Evolutionary conservation across 2,888 invertebrate genomes (phyloP), one percentile per base, ranked within the genome.

Genomic region (Eretmocerus hayati): DNA sequence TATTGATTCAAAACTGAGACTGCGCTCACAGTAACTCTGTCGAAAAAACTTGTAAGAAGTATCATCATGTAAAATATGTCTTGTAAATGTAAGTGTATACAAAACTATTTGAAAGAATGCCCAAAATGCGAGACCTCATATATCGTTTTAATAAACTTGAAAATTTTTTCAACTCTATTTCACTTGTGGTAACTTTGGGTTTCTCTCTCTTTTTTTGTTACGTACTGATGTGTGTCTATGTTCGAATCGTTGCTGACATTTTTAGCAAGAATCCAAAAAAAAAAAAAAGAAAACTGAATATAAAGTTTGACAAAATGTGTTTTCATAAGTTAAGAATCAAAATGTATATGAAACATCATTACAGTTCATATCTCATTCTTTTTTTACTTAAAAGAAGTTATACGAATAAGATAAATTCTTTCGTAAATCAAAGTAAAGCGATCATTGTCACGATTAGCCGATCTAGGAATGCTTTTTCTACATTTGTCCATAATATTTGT

Each of bases 121-220:
- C 40, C 47, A 37, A 46, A 49, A 47, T 42, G 9, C 20, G 50
- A 44, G 46, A 53, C 44, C 46, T 15, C 47, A 38, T 42, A 26
- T 41, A 20, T 38, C 44, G 43, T 23, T 35, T 22, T 31, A 30
- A 26, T 26, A 22, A 22, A 48, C 18, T 42, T 38, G 36, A 5
- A 41, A 43, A 36, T 36, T 36, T 5, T 33, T 33, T 33, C 11
- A 11, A 11, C 26, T 26, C n/a, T 48, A n/a, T n/a, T n/a, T 49
- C 42, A 47, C 50, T 30, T 44, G 35, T 44, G 23, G 23, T 53
- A 53, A 50, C 36, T 38, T 44, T 18, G 19, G 31, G 13, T 33
- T 26, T 52, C 43, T 48, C 50, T 47, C 43, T 44, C 38, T 5
- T 13, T 43, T n/a, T 16, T 21, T 37, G 11, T 20, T 15, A 15